A percentile compares a stretch with the other conserved stretches of the same genome.
Conservation (phyloP, 2,113 vertebrate genomes). For the Paedocypris sp. region DNA sequence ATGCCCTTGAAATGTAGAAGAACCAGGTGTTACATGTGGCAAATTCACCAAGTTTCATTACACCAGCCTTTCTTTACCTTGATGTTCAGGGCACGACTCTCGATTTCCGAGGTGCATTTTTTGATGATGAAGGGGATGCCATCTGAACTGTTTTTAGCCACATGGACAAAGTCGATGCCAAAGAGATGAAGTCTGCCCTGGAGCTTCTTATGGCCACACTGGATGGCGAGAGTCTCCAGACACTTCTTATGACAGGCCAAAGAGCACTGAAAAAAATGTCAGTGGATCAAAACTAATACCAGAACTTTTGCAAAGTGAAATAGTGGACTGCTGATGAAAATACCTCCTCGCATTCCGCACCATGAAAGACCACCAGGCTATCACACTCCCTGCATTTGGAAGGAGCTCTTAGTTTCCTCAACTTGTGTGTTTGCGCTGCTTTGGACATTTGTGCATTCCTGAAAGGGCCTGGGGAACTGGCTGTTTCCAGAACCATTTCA, state of each 20-base stretch:
- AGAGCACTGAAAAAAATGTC: slow-evolving; percentile 68
- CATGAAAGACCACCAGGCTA: slow-evolving; percentile 88
- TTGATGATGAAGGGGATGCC: slow-evolving; percentile 94
- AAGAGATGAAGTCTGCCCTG: slow-evolving; percentile 86
- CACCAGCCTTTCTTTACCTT: slow-evolving; percentile 64
- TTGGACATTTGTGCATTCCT: slow-evolving; percentile 89
- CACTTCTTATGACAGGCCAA: slow-evolving; percentile 95
- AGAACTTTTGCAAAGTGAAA: background rate
- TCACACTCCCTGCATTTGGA: slow-evolving; percentile 96
- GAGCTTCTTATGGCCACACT: slow-evolving; percentile 95
- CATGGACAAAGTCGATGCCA: slow-evolving; percentile 83
- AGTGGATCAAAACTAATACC: background rate
- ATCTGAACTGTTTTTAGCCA: slow-evolving; percentile 75
- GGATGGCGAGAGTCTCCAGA: slow-evolving; percentile 90
- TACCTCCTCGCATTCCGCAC: slow-evolving; percentile 96
- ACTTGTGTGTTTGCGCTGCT: slow-evolving; percentile 86
- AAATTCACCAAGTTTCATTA: background rate
- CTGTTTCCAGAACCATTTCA: slow-evolving; percentile 73
- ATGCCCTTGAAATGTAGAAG: slow-evolving; percentile 68
- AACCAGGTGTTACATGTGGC: background rate
- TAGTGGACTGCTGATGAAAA: background rate
- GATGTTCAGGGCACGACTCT: slow-evolving; percentile 81
- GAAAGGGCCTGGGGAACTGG: slow-evolving; percentile 82
- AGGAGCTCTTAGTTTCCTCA: slow-evolving; percentile 83
- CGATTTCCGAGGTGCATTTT: slow-evolving; percentile 93